phyloP scores from a whole-genome alignment of 2,888 invertebrate species.

The Gymnoscelis rufifasciata region DNA sequence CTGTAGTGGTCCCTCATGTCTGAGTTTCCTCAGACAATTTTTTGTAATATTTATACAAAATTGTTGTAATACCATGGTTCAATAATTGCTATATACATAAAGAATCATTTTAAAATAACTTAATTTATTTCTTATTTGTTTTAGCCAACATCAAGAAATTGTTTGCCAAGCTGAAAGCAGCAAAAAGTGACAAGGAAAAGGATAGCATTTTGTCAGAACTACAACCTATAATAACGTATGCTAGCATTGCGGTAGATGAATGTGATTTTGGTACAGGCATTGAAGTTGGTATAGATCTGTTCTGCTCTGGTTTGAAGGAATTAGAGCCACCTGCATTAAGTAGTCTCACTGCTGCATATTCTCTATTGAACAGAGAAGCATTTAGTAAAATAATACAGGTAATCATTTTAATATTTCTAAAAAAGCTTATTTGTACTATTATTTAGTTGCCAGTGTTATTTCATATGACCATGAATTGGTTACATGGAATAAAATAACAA shows the following conservation, averaged over 20 bases:
- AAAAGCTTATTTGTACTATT: too few relatives aligned
- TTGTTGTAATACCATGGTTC: too few relatives aligned
- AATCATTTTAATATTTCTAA: too few relatives aligned
- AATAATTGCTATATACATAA: too few relatives aligned
- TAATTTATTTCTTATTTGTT: slow-evolving; percentile 39
- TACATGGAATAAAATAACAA: too few relatives aligned
- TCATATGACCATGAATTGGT: too few relatives aligned
- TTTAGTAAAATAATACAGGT: slow-evolving; percentile 86
- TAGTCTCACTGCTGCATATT: slow-evolving; percentile 86
- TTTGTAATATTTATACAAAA: too few relatives aligned
- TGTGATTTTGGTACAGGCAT: slow-evolving; percentile 96
- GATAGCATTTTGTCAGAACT: slow-evolving; percentile 82
- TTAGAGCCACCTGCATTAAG: slow-evolving; percentile 83
- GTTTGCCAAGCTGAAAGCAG: slow-evolving; percentile 81
- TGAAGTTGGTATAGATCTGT: slow-evolving; percentile 92
- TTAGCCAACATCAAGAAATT: slow-evolving; percentile 84
- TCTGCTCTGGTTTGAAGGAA: slow-evolving; percentile 84
- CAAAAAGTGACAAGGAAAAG: slow-evolving; percentile 78
- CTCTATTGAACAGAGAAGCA: slow-evolving; percentile 83
- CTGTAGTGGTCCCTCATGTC: too few relatives aligned
- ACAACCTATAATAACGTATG: slow-evolving; percentile 89
- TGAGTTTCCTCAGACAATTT: too few relatives aligned
- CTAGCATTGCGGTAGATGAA: slow-evolving; percentile 95
- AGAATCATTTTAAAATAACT: too few relatives aligned
- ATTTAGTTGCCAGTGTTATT: too few relatives aligned